Evolutionary conservation across 2,797 vertebrate species (phyloP).

Genomic region (Phyllotis vaccarum): DNA sequence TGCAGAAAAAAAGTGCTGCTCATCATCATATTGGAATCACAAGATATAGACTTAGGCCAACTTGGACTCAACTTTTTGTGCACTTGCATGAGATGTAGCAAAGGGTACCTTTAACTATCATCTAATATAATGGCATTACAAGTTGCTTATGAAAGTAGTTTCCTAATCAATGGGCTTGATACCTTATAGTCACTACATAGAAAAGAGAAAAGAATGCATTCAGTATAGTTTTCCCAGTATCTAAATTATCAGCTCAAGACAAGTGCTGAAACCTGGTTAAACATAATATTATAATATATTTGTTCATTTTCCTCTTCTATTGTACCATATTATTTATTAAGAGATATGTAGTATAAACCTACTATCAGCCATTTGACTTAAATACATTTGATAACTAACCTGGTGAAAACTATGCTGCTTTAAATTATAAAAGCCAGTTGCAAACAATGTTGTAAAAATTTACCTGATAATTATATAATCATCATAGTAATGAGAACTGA

Average conservation of each 20-base stretch:
- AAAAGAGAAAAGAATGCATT: neutral
- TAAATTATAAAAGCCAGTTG: neutral
- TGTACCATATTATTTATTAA: neutral
- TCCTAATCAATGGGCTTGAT: neutral
- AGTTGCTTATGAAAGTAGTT: neutral
- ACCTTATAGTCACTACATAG: too few relatives aligned
- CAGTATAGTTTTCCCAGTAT: neutral
- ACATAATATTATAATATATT: neutral
- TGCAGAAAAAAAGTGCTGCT: neutral
- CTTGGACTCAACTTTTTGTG: neutral
- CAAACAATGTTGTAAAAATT: neutral
- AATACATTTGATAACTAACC: neutral
- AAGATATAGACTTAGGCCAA: neutral
- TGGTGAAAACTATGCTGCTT: neutral
- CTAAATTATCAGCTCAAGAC: neutral
- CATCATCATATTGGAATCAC: neutral
- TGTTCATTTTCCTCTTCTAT: neutral
- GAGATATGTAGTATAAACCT: neutral
- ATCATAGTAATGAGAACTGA: neutral
- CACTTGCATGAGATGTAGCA: neutral
- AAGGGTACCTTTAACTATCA: neutral
- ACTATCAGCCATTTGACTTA: neutral
- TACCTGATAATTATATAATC: neutral
- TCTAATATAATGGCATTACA: neutral
- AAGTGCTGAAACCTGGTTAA: neutral